Conservation (phyloP, 2,888 invertebrate genomes). For the Hypolimnas misippus region DNA sequence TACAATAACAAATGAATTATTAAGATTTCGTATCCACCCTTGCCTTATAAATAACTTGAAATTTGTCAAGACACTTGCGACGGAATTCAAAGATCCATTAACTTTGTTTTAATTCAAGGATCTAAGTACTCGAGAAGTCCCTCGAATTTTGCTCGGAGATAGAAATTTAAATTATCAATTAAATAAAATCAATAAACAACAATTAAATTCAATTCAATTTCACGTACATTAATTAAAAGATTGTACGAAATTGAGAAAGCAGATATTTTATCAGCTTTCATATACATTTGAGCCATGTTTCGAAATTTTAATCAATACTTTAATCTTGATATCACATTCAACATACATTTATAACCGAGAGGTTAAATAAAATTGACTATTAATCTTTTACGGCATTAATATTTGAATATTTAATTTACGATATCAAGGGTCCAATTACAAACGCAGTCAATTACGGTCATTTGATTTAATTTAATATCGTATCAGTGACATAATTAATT, state of each 20-base stretch:
- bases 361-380: not conserved
- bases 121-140: conserved; percentile 37
- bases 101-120: conserved; percentile 44
- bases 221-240: not conserved
- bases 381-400: not conserved
- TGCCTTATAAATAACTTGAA: conserved; percentile 55
- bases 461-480: conserved; percentile 42
- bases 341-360: not conserved
- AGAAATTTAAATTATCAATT: conserved; percentile 37
- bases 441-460: conserved; percentile 26
- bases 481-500: conserved; percentile 45
- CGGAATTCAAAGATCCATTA: conserved; percentile 44
- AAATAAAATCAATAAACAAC: conserved; percentile 38
- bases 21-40: conserved; percentile 56
- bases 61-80: conserved; percentile 43
- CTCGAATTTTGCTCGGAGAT: conserved; percentile 39
- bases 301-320: not conserved
- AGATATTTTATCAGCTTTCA: not conserved
- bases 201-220: conserved; percentile 16
- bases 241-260: not conserved
- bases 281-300: not conserved
- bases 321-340: not conserved
- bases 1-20: conserved; percentile 69
- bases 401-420: not conserved
- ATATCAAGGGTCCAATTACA: conserved; percentile 18